Base-by-base conservation (phyloP, 2,797 vertebrate species). In the Lutra lutra region DNA sequence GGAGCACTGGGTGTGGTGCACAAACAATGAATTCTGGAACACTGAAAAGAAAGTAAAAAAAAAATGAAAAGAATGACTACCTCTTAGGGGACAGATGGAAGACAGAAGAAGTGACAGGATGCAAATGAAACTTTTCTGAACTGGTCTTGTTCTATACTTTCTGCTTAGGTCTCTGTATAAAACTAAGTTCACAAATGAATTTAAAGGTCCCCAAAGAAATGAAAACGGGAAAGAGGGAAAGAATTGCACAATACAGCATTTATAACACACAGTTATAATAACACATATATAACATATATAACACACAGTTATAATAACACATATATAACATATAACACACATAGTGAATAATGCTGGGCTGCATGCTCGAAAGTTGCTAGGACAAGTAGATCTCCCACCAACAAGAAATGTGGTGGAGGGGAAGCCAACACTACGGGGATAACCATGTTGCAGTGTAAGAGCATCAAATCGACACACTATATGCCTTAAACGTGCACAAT, bases 361-460 rank as follows among this genome's bases (percentile, higher is more conserved):
- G 11, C 9, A 7, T 9, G 48, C 12, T 60, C 18, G 48, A 8
- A 93, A 87, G 40, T 25, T 29, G 64, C 64, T 51, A 4, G 25
- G 51, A 60, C 51, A 32, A 32, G 7, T 32, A 21, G 62, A 38
- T 60, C 62, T 48, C 84, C 48, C 84, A 54, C 60, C 38, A 18
- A 46, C 29, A 21, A 43, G 35, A 56, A 70, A 43, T 25, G 20
- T 51, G 48, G 48, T 15, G 23, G 25, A 27, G 62, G 48, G 1
- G 29, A 7, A 23, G 40, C 7, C 9, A 17, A 29, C 18, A 13
- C 40, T 32, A 3, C 0, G 32, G 32, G 15, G 13, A 51, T 1
- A 4, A 35, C 38, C 25, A 23, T 23, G 35, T 46, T 4, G n/a
- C 40, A 29, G 6, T 11, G 7, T 9, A 1, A 35, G 20, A 14